These are phyloP conservation scores for Valencia hispanica DNA, from an alignment of 2,797 vertebrate species.

Conservation along the genomic window DNA sequence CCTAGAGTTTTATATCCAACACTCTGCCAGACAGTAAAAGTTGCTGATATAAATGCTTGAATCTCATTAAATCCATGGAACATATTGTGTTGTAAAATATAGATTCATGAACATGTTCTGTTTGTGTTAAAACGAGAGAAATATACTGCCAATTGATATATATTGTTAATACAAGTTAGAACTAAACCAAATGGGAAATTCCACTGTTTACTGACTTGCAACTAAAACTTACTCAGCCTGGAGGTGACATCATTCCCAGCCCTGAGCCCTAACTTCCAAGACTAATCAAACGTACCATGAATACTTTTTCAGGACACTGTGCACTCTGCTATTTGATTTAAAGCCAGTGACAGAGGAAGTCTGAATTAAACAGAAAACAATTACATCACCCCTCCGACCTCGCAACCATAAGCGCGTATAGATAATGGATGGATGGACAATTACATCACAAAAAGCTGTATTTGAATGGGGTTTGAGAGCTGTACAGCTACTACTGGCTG, in stretches of 20 bases:
- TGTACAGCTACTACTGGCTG: background rate
- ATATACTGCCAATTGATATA: background rate
- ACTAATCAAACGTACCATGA: constrained; percentile 18
- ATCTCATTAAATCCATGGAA: background rate
- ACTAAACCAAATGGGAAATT: constrained; percentile 2
- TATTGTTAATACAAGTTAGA: background rate
- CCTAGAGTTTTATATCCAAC: too few relatives aligned
- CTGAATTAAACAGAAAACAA: background rate
- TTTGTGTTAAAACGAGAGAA: background rate
- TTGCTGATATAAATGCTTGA: background rate
- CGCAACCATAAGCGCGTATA: too few relatives aligned
- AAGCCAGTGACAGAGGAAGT: background rate
- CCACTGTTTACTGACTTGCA: background rate
- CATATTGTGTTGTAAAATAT: background rate
- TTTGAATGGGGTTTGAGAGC: constrained; percentile 3
- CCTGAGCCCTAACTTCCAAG: background rate
- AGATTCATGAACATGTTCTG: background rate
- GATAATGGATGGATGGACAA: too few relatives aligned
- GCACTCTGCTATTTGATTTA: background rate
- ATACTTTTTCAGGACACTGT: background rate
- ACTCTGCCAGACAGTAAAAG: background rate
- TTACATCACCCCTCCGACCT: too few relatives aligned
- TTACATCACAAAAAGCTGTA: constrained; percentile 18
- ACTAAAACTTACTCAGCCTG: background rate
- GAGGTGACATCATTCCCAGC: background rate